Base-by-base conservation (phyloP, 2,113 vertebrate species). In the Turnix velox region DNA sequence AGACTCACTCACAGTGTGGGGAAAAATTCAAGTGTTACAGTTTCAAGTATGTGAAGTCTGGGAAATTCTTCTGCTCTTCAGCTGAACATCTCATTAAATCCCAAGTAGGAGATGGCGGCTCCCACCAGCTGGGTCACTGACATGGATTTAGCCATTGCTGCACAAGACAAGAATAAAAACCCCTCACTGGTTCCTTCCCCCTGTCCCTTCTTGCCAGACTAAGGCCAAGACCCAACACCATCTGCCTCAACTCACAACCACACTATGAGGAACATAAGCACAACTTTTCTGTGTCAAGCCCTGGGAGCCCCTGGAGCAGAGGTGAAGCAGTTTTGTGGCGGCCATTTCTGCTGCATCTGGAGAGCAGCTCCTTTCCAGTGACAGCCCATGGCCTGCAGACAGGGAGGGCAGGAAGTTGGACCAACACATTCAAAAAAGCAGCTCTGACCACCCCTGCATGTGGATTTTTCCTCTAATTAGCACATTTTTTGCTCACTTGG, bases 111-210 rank as follows among this genome's bases (percentile, higher is more conserved):
- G 52, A 4, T 0, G 0, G 45, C 20, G 17, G 31, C 6, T 8
- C 6, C 23, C 3, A 2, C 18, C 83, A 55, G 57, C 33, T 40
- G 25, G 84, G 28, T 73, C 79, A 14, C 22, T 9, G 81, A 6
- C 82, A 35, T n/a, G 24, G 40, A 69, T 43, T 43, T 61, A 1
- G 3, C 2, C 4, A 12, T 1, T 18, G 31, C 46, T 75, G 15
- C n/a, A 1, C 0, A 13, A 33, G 37, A 13, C 11, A 59, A 67
- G 40, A 17, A 24, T n/a, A 43, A 23, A 62, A 28, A 49, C 25
- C 54, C 52, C 46, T 24, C 8, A 1, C 12, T 0, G 0, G 2
- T 7, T 45, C 57, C 45, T 37, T 6, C 19, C 40, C 12, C 43
- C n/a, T 7, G 23, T 7, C 28, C 1, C 18, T 14, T 19, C 65